Conservation (phyloP, 2,888 invertebrate species). For the Pharmacophagus antenor region DNA sequence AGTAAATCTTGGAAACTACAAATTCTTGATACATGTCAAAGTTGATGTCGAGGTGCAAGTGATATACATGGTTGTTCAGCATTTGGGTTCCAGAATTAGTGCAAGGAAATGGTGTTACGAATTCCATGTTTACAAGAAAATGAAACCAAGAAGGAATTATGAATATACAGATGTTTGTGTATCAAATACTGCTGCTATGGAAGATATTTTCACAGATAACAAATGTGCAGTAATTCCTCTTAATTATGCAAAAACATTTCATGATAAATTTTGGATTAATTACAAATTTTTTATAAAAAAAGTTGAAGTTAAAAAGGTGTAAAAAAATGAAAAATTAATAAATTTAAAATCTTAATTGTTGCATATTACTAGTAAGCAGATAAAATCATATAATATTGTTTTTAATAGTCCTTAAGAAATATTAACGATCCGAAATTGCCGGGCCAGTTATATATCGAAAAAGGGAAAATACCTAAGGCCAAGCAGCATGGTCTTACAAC, state of each 20-base stretch:
- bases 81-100: slow-evolving; percentile 52
- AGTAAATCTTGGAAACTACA: slow-evolving; percentile 44
- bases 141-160: slow-evolving; percentile 52
- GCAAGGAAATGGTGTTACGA: slow-evolving; percentile 64
- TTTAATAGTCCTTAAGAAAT: too few relatives aligned
- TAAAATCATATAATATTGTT: too few relatives aligned
- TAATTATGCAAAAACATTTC: slow-evolving; percentile 39
- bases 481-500: too few relatives aligned
- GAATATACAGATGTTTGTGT: slow-evolving; percentile 47
- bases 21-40: slow-evolving; percentile 55
- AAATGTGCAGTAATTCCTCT: slow-evolving; percentile 50
- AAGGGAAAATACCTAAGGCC: too few relatives aligned
- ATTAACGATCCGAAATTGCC: too few relatives aligned
- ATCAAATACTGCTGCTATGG: slow-evolving; percentile 39
- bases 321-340: too few relatives aligned
- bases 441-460: too few relatives aligned
- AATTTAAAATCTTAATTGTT: too few relatives aligned
- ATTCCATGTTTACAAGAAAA: slow-evolving; percentile 61
- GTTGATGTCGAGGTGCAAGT: slow-evolving; percentile 39
- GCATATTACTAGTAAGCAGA: too few relatives aligned
- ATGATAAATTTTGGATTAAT: slow-evolving; percentile 38
- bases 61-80: slow-evolving; percentile 54
- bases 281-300: slow-evolving; percentile 49
- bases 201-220: slow-evolving; percentile 42
- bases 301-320: background rate